These are phyloP conservation scores for Danio choprae DNA, from an alignment of 2,797 vertebrate species.

Conservation along the genomic window DNA sequence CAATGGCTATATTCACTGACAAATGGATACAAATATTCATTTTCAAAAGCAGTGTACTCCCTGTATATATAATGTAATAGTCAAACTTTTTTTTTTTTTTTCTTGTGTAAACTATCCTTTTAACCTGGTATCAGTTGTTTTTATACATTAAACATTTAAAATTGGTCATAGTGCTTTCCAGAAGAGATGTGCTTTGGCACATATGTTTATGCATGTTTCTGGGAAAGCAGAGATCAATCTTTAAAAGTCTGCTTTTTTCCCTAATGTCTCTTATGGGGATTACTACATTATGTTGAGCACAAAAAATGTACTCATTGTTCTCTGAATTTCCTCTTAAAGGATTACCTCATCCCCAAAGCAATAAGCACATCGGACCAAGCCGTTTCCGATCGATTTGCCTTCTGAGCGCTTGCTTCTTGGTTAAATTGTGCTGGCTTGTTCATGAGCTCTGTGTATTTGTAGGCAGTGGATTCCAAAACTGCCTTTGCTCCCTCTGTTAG, in stretches of 20 bases:
- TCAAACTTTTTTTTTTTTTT: not conserved
- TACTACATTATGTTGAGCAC: not conserved
- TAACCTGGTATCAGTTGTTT: not conserved
- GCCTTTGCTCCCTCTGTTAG: constrained; percentile 4
- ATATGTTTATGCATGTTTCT: constrained; percentile 1
- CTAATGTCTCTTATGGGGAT: not conserved
- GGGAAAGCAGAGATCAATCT: constrained; percentile 9
- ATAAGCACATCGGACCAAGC: not conserved
- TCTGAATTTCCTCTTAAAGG: constrained; percentile 14
- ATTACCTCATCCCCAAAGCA: not conserved
- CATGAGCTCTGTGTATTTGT: not conserved
- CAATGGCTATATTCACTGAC: too few relatives aligned
- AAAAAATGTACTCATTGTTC: not conserved
- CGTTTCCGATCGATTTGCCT: not conserved
- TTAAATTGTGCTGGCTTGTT: not conserved
- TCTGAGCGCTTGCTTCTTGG: not conserved
- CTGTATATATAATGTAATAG: too few relatives aligned
- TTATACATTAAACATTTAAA: not conserved
- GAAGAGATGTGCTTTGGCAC: not conserved
- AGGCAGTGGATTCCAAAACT: constrained; percentile 12
- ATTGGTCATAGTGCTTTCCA: not conserved
- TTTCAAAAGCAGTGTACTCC: too few relatives aligned
- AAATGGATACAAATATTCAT: too few relatives aligned
- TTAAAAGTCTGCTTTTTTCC: not conserved
- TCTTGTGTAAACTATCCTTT: not conserved